Base-by-base conservation (phyloP, 2,113 vertebrate genomes). In the Sebastes fasciatus region DNA sequence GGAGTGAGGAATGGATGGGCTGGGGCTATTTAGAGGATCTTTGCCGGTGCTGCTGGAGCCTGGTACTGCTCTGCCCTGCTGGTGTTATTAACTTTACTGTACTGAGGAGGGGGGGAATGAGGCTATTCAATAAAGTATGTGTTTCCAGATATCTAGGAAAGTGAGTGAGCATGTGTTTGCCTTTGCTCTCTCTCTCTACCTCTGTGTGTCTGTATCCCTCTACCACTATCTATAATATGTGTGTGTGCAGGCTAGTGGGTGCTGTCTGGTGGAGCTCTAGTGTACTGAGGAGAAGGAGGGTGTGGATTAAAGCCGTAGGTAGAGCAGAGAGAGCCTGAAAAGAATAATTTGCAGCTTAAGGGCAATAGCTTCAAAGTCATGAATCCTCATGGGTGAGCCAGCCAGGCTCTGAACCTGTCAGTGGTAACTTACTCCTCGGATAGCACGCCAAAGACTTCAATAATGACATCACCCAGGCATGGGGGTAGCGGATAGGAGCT, bases 331-430 rank as follows among this genome's bases (percentile, higher is more conserved):
- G 96, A 97, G 96, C 95, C 96, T 90, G 90, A 95, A 96, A 96
- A 97, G 96, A 97, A 97, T 97, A 96, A 97, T 97, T 97, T 96
- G 96, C 94, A 94, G 97, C 97, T 98, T 97, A 97, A 97, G 97
- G 96, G 96, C 96, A 97, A 97, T 96, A 97, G 95, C 97, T 98
- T 98, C 97, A 98, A 99, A 98, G 97, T 96, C 95, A 95, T 96
- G 95, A 96, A 97, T 97, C 94, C 97, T 97, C 97, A 89, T 93
- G 97, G 97, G 98, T 94, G 95, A 82, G 95, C 92, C 92, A 93
- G 95, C 96, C 95, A 95, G 97, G 96, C 94, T 96, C 95, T 96
- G 92, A 97, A 97, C 96, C 97, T 96, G 97, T 98, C 97, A 97
- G 96, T 97, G 96, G 97, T 96, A 97, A 97, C 96, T 96, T 96